phyloP scores from a whole-genome alignment of 2,797 vertebrate species.

The Myotis vivesi region DNA sequence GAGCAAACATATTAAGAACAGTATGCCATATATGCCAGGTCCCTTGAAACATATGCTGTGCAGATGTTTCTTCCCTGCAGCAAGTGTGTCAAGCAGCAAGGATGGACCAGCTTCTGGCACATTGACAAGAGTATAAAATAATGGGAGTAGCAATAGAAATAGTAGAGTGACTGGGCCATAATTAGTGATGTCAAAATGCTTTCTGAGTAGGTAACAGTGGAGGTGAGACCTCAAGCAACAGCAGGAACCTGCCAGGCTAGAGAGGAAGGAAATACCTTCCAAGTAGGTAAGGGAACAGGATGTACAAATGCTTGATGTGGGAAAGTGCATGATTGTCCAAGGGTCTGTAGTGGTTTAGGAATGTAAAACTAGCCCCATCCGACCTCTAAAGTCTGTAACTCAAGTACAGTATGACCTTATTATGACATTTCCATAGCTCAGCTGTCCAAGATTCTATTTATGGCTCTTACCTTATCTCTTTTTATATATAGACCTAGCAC shows the following conservation, averaged over 20 bases:
- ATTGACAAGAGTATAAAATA: neutral
- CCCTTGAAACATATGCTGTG: too few species aligned
- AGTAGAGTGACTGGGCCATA: neutral
- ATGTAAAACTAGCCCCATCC: neutral
- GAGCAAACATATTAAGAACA: too few species aligned
- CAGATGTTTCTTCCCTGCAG: too few species aligned
- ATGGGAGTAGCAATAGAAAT: neutral
- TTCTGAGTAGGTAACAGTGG: neutral
- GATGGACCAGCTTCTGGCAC: too few species aligned
- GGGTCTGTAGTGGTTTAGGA: neutral
- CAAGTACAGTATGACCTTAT: neutral
- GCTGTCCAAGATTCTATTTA: neutral
- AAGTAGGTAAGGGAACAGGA: neutral
- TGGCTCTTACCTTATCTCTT: neutral
- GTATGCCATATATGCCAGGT: too few species aligned
- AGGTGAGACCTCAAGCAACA: neutral
- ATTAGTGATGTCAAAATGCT: neutral
- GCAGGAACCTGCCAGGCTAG: neutral
- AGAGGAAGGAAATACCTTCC: neutral
- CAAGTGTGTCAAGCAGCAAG: too few species aligned
- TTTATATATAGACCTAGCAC: neutral
- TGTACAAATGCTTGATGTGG: neutral
- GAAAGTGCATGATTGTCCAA: neutral
- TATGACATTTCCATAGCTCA: neutral
- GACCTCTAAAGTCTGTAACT: neutral